A percentile compares a stretch with the other conserved stretches of the same genome.
phyloP scores from a whole-genome alignment of 2,113 vertebrate species.

The Notothenia rossii region DNA sequence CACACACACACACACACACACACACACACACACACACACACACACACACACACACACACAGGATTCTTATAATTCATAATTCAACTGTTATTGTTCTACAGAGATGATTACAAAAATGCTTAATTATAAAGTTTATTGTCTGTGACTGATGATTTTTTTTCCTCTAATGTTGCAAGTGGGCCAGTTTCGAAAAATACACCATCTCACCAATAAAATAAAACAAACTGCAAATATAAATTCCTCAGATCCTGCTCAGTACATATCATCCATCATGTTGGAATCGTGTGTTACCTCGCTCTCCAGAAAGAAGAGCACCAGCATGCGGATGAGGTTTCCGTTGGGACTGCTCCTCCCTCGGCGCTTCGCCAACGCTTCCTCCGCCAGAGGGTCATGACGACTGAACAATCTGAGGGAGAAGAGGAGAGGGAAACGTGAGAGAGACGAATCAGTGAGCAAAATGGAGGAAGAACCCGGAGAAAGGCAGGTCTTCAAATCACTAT shows the following conservation, averaged over 20 bases:
- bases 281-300: slow-evolving; percentile 94
- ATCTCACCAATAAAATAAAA: background rate
- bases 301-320: slow-evolving; percentile 99
- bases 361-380: slow-evolving; percentile 97
- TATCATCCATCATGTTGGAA: background rate
- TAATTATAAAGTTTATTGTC: too few species aligned
- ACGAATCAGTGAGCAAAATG: too few species aligned
- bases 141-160: too few species aligned
- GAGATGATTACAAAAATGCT: too few species aligned
- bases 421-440: too few species aligned
- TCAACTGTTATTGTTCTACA: too few species aligned
- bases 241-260: background rate
- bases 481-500: background rate
- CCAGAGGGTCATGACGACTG: slow-evolving; percentile 97
- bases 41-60: too few species aligned
- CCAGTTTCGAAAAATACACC: background rate
- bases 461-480: too few species aligned
- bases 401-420: slow-evolving; percentile 84
- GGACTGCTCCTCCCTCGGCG: slow-evolving; percentile 96
- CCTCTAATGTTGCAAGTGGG: too few species aligned
- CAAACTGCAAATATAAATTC: background rate
- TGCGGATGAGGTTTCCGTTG: slow-evolving; percentile 98
- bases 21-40: too few species aligned
- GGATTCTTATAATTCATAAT: too few species aligned
- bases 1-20: too few species aligned